These are phyloP conservation scores for Andrena praecox DNA, from an alignment of 2,888 invertebrate genomes.

Conservation along the genomic window DNA sequence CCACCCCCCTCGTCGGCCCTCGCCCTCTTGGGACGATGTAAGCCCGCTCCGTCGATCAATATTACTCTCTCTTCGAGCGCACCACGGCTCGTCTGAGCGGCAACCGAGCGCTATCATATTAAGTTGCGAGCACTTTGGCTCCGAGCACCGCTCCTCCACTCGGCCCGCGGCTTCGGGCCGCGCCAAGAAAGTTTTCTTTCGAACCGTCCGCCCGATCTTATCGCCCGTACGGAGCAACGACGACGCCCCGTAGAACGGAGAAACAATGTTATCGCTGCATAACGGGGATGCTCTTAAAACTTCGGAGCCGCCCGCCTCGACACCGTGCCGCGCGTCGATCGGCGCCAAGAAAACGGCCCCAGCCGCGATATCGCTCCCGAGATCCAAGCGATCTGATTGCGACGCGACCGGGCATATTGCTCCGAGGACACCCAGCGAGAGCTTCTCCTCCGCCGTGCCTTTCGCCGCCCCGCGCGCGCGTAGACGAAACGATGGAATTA, in stretches of 20 bases:
- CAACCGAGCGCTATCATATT: constrained; percentile 75
- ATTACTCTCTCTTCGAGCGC: constrained; percentile 83
- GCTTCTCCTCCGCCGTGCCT: not conserved
- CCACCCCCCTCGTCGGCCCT: constrained; percentile 23
- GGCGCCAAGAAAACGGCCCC: constrained; percentile 2
- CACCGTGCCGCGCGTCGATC: constrained; percentile 10
- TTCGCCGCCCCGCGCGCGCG: not conserved
- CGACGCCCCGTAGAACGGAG: constrained; percentile 11
- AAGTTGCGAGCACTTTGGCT: constrained; percentile 68
- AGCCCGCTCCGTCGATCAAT: constrained; percentile 83
- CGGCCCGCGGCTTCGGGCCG: constrained; percentile 1
- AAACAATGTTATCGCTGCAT: constrained; percentile 63
- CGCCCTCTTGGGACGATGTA: constrained; percentile 78
- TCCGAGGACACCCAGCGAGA: not conserved
- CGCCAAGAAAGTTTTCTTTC: constrained; percentile 60
- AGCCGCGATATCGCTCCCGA: constrained; percentile 11
- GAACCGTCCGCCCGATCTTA: constrained; percentile 55
- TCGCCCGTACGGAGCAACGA: constrained; percentile 24
- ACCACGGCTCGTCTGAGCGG: constrained; percentile 72
- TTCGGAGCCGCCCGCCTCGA: constrained; percentile 16
- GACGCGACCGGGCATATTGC: not conserved
- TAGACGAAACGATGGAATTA: too few species aligned
- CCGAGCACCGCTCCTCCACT: constrained; percentile 22
- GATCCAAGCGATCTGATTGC: constrained; percentile 23
- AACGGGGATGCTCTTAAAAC: constrained; percentile 49